A percentile compares a stretch with the other conserved stretches of the same genome.
Evolutionary conservation across 1,140 invertebrate genomes (phyloP).

Genomic region (Globodera rostochiensis): DNA sequence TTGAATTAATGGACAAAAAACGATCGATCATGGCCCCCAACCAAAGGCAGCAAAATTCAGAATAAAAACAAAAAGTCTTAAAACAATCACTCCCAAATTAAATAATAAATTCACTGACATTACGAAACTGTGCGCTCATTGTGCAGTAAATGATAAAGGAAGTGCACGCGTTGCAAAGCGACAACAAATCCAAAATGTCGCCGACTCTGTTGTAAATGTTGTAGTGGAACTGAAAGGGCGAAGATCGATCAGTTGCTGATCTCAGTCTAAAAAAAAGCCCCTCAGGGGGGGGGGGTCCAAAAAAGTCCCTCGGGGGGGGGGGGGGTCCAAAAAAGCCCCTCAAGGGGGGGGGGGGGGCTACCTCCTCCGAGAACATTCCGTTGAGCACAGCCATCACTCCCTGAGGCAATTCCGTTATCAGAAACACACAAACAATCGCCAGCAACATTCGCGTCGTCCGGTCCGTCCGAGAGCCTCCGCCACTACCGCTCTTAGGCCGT

Average conservation of each 20-base stretch:
- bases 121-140: slow-evolving; percentile 64
- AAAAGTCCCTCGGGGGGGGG: too few species aligned
- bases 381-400: slow-evolving; percentile 53
- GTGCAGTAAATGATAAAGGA: slow-evolving; percentile 64
- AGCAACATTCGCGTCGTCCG: slow-evolving; percentile 61
- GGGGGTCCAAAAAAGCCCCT: too few species aligned
- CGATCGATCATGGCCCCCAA: too few species aligned
- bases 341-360: neutral
- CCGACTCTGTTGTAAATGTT: slow-evolving; percentile 55
- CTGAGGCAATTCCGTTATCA: slow-evolving; percentile 61
- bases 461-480: slow-evolving; percentile 33
- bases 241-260: slow-evolving; percentile 9
- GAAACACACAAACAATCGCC: slow-evolving; percentile 59
- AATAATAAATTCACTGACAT: slow-evolving; percentile 44
- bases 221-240: slow-evolving; percentile 31
- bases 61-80: too few species aligned
- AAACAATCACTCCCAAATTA: too few species aligned
- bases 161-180: slow-evolving; percentile 58
- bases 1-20: neutral
- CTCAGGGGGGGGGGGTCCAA: too few species aligned
- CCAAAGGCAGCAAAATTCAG: too few species aligned
- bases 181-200: slow-evolving; percentile 63
- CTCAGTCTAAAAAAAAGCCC: neutral
- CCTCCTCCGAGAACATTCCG: slow-evolving; percentile 58
- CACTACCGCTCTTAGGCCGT: neutral